Evolutionary conservation across 1,140 invertebrate genomes (phyloP).

Genomic region (Orius laevigatus): DNA sequence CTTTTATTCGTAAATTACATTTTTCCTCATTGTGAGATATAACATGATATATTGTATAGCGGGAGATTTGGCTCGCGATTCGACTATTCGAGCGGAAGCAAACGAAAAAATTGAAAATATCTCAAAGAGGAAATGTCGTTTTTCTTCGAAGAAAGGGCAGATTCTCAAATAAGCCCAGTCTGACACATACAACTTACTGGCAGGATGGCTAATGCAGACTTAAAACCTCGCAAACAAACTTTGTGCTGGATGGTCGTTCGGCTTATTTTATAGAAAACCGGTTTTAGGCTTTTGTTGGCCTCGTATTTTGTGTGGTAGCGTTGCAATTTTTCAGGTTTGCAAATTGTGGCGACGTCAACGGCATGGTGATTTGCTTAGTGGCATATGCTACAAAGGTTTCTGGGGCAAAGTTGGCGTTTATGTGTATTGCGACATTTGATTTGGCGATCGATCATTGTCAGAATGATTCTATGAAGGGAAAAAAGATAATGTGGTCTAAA

Average conservation of each 20-base stretch:
- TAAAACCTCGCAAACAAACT: slow-evolving; percentile 33
- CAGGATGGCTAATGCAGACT: slow-evolving; percentile 45
- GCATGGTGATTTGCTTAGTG: slow-evolving; percentile 37
- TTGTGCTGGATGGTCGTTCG: slow-evolving; percentile 45
- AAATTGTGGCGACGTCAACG: slow-evolving; percentile 35
- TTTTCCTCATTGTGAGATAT: too few species aligned
- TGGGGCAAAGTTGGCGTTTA: too few species aligned
- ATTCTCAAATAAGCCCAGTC: slow-evolving; percentile 38
- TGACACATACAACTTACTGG: slow-evolving; percentile 50
- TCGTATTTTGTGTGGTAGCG: background rate
- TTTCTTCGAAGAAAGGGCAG: slow-evolving; percentile 43
- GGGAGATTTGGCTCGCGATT: slow-evolving; percentile 19
- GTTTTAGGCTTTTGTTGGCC: slow-evolving; percentile 22
- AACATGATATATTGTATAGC: too few species aligned
- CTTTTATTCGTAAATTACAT: too few species aligned
- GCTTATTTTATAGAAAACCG: slow-evolving; percentile 41
- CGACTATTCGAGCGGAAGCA: background rate
- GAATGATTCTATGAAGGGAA: too few species aligned
- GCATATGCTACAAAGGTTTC: slow-evolving; percentile 38
- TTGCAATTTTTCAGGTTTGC: background rate
- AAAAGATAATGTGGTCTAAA: too few species aligned
- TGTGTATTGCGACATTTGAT: too few species aligned
- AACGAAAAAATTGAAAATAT: slow-evolving; percentile 28
- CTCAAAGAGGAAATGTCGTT: slow-evolving; percentile 46
- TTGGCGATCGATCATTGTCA: too few species aligned